Base-by-base conservation (phyloP, 1,140 invertebrate species). In the Nephila pilipes region DNA sequence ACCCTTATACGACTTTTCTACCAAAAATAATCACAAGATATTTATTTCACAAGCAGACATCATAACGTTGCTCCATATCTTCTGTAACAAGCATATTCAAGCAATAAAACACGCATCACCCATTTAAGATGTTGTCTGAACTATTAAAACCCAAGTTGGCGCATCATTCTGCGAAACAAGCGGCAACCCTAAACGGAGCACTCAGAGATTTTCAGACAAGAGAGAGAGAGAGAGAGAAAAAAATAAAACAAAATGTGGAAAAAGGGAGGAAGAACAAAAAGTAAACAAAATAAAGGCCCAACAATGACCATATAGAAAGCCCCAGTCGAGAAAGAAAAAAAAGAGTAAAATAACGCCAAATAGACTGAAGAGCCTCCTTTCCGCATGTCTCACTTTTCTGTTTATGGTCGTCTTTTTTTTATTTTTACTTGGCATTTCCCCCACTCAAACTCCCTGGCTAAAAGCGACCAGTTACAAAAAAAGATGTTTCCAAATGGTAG, bases 401-500 rank as follows among this genome's bases (percentile, higher is more conserved):
- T 85, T 85, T 85, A 60, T 91, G 69, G 58, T 20, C 18, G 20
- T 22, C 85, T 87, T 46, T 46, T 46, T 87, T 87, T 87, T 87
- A 29, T 87, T 60, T 54, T 63, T 87, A 54, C 46, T 58, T 87
- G 46, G 63, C n/a, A 25, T 88, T 88, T n/a, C n/a, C 55, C 57
- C 46, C 60, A 32, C 83, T 85, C 63, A 46, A 92, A 58, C 20
- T 93, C 83, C 63, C 65, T 87, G 57, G 93, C 75, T 93, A 93
- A 93, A 93, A 93, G 88, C 81, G 93, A 60, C 60, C 88, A 75
- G 93, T 93, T 93, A 85, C 81, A 90, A 93, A 93, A 89, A 94
- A 94, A 91, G 89, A 91, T 91, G 89, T 92, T 93, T 90, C 80
- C 85, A 94, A 94, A 94, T 94, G 90, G 93, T 87, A 46, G 93